Base-by-base conservation (phyloP, 2,888 invertebrate genomes). In the Andrena camellia region DNA sequence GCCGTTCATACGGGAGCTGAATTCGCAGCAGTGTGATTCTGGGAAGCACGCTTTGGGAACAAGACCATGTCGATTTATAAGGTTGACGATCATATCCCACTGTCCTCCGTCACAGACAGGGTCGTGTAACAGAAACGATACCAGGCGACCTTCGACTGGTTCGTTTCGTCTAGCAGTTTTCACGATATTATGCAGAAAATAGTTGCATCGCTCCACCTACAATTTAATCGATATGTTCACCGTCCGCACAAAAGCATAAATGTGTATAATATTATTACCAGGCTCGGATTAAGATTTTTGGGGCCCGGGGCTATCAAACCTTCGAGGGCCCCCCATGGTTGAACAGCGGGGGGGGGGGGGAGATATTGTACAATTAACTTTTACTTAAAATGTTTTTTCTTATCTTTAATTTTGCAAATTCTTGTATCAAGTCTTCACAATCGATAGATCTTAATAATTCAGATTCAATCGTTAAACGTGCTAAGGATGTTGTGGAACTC, bases 71-170 rank as follows among this genome's bases (percentile, higher is more conserved):
- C 97, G 97, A 93, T 97, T 97, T 76, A 98, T 96, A 26, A 98
- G 94, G 94, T 98, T 98, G 35, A 97, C 96, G 79, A 98, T 94
- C 98, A 98, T 98, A 92, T 98, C 97, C 98, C 98, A 98, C 93
- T 98, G 98, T 0, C 98, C 98, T 35, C 98, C 98, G 91, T 98
- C 98, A 84, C 96, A 96, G 70, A 96, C 96, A n/a, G 98, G 97
- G 92, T 97, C 97, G 92, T 95, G 94, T 23, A 98, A 95, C 69
- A 98, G 94, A 93, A 97, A 98, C 84, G 97, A 96, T 69, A 98
- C 96, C 17, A 98, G 95, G 81, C 98, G 95, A 0, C 98, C 97
- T 83, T 98, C 97, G 0, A 97, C 95, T 0, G 95, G 92, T 92
- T 98, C 98, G 13, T 97, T 97, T 78, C 96, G 95, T 89, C 95